Evolutionary conservation across 2,113 vertebrate genomes (phyloP), one percentile per base, ranked within the genome.

Genomic region (Cyphotilapia sp.): DNA sequence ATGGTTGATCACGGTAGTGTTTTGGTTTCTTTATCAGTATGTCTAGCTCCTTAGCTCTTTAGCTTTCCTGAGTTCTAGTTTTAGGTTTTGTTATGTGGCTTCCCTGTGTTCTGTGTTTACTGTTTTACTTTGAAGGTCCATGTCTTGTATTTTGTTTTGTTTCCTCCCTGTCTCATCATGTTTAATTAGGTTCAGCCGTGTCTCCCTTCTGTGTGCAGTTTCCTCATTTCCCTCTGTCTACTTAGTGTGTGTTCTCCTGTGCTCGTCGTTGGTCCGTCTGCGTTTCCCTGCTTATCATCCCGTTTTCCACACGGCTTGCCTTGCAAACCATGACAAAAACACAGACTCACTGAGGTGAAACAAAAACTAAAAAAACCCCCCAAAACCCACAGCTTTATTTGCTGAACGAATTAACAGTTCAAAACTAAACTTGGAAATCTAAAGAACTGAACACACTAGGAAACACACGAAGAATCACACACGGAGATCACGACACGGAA

Each of bases 301-400:
- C 7, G 7, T 57, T 8, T 27, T 57, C 54, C 1, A 57, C 54
- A 3, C 0, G 0, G 7, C 54, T 8, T 56, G 54, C 54, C 7
- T 56, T 1, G 12, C 6, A 56, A 8, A 56, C 54, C 0, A 3
- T 56, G 54, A 22, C 53, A 54, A 24, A 57, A 0, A 57, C 24
- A 29, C 56, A 29, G 56, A 57, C 54, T 57, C 2, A 8, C 56
- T 57, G 56, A 29, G 56, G 13, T 27, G 56, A 57, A 57, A 1
- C 13, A 27, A 27, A 53, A 22, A 53, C 9, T 11, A 1, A n/a
- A 54, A 53, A 51, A 22, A 57, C 3, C 22, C 22, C 22, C 22
- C 22, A 22, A 22, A 22, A 22, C 54, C 54, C 56, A 57, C 24
- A 57, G 24, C 24, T 57, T 57, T 57, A 57, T 57, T 57, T 57